phyloP scores from a whole-genome alignment of 2,888 invertebrate genomes.

The Diadegma fenestrale region DNA sequence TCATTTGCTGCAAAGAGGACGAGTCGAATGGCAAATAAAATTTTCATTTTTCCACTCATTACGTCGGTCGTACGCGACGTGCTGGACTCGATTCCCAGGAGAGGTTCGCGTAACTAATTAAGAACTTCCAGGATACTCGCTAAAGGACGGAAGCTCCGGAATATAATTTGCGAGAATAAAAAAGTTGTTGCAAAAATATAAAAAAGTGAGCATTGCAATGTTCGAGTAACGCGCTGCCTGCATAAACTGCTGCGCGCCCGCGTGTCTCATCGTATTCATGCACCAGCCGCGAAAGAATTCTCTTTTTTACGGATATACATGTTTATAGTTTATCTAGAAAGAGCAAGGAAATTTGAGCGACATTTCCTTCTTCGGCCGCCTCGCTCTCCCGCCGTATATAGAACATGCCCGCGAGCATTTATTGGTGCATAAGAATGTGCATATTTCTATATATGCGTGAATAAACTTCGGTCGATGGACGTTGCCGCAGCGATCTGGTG shows the following conservation, averaged over 20 bases:
- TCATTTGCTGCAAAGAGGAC: not conserved
- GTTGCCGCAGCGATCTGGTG: conserved; percentile 48
- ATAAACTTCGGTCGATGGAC: conserved; percentile 26
- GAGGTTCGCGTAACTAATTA: conserved; percentile 29
- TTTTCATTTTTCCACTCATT: not conserved
- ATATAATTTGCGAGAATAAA: conserved; percentile 6
- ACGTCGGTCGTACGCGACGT: not conserved
- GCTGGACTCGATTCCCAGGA: conserved; percentile 8
- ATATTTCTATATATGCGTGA: conserved; percentile 17
- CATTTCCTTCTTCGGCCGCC: conserved; percentile 78
- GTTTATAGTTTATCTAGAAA: conserved; percentile 19
- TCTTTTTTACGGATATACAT: conserved; percentile 7
- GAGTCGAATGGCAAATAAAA: not conserved
- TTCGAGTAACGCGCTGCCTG: conserved; percentile 23
- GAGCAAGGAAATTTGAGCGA: conserved; percentile 79
- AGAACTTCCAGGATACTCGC: conserved; percentile 41
- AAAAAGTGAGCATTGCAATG: conserved; percentile 30
- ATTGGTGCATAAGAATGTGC: conserved; percentile 32
- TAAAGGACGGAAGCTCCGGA: conserved; percentile 16
- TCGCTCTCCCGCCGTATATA: conserved; percentile 53
- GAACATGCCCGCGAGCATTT: conserved; percentile 6
- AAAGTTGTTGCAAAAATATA: conserved; percentile 9
- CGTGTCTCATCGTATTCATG: conserved; percentile 19
- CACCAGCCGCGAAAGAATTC: conserved; percentile 19
- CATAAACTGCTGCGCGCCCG: conserved; percentile 21